Conservation (phyloP, 2,113 vertebrate genomes). For the Ranitomeya imitator region DNA sequence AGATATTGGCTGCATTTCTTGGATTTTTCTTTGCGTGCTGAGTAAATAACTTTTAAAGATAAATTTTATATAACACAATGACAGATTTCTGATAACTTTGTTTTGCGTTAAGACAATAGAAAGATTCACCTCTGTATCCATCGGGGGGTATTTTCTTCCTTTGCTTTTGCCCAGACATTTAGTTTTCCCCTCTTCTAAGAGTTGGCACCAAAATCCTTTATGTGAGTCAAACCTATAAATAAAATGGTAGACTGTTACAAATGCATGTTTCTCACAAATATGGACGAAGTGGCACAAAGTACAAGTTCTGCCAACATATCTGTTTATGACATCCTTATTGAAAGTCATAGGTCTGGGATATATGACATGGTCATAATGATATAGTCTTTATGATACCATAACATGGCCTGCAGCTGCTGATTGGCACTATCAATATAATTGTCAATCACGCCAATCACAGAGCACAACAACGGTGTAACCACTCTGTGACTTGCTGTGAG, state of each 20-base stretch:
- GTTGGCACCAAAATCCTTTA: conserved; percentile 97
- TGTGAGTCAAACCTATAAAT: conserved; percentile 90
- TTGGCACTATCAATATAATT: no score
- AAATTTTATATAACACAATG: background rate
- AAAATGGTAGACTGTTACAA: background rate
- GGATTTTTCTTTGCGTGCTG: no score
- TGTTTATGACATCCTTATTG: background rate
- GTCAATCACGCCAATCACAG: no score
- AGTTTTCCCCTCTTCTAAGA: conserved; percentile 92
- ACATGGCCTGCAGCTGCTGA: no score
- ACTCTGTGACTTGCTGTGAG: no score
- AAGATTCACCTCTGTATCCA: conserved; percentile 86
- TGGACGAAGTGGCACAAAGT: no score
- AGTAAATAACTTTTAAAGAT: no score
- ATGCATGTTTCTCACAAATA: background rate
- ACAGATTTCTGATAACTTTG: background rate
- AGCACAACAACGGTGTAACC: no score
- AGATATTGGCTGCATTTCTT: no score
- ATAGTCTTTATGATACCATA: background rate
- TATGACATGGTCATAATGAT: background rate
- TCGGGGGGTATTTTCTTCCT: conserved; percentile 91
- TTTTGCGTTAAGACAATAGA: background rate
- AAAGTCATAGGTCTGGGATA: background rate
- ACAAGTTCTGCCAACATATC: background rate
- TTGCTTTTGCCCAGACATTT: conserved; percentile 97